Percentiles rank a stretch among this genome's conserved stretches.
Conservation (phyloP, 2,888 invertebrate genomes). For the Protonemura montana region DNA sequence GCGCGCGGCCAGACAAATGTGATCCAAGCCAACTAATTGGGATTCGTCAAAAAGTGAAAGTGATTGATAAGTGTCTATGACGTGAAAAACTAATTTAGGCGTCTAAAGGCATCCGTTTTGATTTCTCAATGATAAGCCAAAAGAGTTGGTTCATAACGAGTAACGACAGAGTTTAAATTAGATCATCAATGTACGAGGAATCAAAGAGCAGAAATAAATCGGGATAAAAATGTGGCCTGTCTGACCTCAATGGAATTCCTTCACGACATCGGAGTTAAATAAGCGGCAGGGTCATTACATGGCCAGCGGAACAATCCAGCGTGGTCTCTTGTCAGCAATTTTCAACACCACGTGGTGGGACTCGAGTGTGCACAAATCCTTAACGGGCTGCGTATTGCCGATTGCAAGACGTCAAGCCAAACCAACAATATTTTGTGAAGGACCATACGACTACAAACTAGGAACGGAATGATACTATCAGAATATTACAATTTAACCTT, state of each 20-base stretch:
- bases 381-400: no score
- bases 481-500: neutral
- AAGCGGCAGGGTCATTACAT: neutral
- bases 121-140: constrained; percentile 7
- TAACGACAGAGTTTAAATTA: neutral
- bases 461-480: neutral
- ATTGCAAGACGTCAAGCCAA: no score
- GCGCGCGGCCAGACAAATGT: neutral
- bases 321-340: neutral
- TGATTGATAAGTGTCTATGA: neutral
- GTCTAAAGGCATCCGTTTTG: neutral
- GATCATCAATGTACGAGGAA: neutral
- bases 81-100: neutral
- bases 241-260: neutral
- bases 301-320: neutral
- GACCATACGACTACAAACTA: neutral
- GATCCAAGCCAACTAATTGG: neutral
- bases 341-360: neutral
- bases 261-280: neutral
- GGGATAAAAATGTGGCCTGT: neutral
- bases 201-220: constrained; percentile 5
- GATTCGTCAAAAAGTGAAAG: constrained; percentile 7
- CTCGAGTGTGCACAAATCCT: no score
- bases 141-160: neutral
- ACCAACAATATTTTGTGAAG: no score